Evolutionary conservation across 2,113 vertebrate genomes (phyloP), one percentile per base, ranked within the genome.

Genomic region (Guaruba guarouba): DNA sequence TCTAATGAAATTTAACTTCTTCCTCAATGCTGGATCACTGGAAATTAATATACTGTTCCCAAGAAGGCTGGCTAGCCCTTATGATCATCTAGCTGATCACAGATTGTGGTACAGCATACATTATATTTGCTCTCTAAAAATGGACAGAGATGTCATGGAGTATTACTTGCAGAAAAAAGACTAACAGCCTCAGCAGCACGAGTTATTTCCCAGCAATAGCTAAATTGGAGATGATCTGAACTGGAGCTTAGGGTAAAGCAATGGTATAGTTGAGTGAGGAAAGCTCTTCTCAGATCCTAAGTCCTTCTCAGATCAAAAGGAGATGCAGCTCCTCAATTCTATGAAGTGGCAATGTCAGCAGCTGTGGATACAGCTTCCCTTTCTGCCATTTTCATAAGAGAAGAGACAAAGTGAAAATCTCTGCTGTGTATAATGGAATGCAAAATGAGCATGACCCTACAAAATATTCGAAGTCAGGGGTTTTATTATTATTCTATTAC

Each of bases 1-100:
- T 89, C 57, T 80, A 92, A 89, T 79, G 20, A 76, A 88, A 92
- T 76, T 33, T 75, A 92, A 94, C 16, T 54, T 86, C n/a, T 88
- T 88, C 37, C 31, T 68, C 68, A 75, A 73, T 89, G 67, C 37
- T 73, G 66, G 11, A 82, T 87, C 44, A 25, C 59, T 29, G 11
- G 54, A 91, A 92, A 91, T 76, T 71, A 84, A 44, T 49, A 74
- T 3, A 48, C 10, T n/a, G 49, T 61, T 83, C 51, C 76, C 20
- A 82, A 81, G n/a, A 16, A 81, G 18, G 0, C 7, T 63, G 29
- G 25, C 37, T 67, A 63, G 46, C 59, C 43, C n/a, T 57, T 33
- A 67, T 43, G 41, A 74, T 86, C 75, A 82, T 39, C 41, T 20
- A 76, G 23, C 10, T 81, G 33, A 92, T 43, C 12, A 11, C 63